These are phyloP conservation scores for Trachops cirrhosus DNA, from an alignment of 2,797 vertebrate genomes.

Conservation along the genomic window DNA sequence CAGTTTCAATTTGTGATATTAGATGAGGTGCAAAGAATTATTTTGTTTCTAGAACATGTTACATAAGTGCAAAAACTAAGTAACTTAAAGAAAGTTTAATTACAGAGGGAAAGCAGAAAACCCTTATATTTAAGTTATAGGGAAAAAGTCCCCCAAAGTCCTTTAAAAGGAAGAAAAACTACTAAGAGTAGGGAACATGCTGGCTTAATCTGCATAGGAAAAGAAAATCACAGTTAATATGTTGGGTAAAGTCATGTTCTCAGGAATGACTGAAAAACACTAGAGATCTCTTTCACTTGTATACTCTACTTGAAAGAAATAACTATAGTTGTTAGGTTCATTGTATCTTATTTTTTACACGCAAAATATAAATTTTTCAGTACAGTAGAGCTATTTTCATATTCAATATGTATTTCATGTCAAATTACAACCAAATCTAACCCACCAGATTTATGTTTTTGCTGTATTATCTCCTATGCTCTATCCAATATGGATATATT, in stretches of 20 bases:
- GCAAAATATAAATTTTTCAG: background rate
- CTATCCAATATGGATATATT: background rate
- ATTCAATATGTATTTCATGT: background rate
- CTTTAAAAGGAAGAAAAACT: constrained; percentile 37
- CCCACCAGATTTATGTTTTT: background rate
- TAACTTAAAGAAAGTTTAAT: constrained; percentile 74
- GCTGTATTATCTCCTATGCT: background rate
- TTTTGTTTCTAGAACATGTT: background rate
- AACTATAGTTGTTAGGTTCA: background rate
- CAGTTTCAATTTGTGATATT: background rate
- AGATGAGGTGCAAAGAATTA: background rate
- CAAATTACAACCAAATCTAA: background rate
- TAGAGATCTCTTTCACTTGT: background rate
- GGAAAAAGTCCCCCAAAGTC: constrained; percentile 63
- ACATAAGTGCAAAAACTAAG: background rate
- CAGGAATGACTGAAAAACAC: background rate
- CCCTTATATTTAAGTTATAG: constrained; percentile 72
- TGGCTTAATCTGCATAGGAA: constrained; percentile 65
- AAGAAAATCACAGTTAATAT: constrained; percentile 74
- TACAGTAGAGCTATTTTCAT: background rate
- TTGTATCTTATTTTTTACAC: background rate
- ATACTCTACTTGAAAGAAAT: background rate
- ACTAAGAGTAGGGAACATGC: background rate
- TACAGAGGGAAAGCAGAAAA: constrained; percentile 69
- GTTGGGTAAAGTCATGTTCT: background rate